Evolutionary conservation across 2,888 invertebrate genomes (phyloP), one percentile per base, ranked within the genome.

Genomic region (Cordilura impudica): DNA sequence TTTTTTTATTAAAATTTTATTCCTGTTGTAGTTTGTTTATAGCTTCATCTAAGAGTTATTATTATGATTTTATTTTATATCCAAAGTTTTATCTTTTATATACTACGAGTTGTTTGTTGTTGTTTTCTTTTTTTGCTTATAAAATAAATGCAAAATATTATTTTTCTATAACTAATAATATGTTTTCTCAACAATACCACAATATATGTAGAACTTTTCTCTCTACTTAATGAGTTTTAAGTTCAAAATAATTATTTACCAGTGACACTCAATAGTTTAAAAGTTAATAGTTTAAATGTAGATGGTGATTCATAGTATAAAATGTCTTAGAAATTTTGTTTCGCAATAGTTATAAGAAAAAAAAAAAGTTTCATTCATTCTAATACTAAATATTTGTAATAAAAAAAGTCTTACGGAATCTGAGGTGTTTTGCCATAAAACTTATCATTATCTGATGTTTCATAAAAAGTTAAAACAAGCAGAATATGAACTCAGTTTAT

Each of bases 1-100:
- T n/a, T n/a, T n/a, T 77, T 81, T 82, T 4, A 8, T 5, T 29
- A 8, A 2, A 8, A 29, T 29, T 29, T 29, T 1, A 2, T 31
- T 31, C 2, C 31, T 10, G 8, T 31, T 31, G 31, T 31, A 12
- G 10, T 31, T 31, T 31, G 10, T 31, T 31, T 31, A 10, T 10
- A 31, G 31, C 12, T 31, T 31, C 10, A 10, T 31, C 10, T 31
- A 10, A 10, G n/a, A 31, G 31, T 10, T 31, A 31, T 10, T n/a
- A 4, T 29, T 29, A 8, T 29, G 29, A 1, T 29, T 29, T 4
- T 8, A 29, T 8, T 4, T 5, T 29, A 10, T 10, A n/a, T 31
- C 12, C 8, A 39, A 39, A 39, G n/a, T 39, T 4, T n/a, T 35
- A 10, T 31, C 31, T 31, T 31, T 31, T 2, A 6, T 10, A 10